These are phyloP conservation scores for Mus pahari DNA, from an alignment of 2,113 vertebrate genomes.

Conservation along the genomic window DNA sequence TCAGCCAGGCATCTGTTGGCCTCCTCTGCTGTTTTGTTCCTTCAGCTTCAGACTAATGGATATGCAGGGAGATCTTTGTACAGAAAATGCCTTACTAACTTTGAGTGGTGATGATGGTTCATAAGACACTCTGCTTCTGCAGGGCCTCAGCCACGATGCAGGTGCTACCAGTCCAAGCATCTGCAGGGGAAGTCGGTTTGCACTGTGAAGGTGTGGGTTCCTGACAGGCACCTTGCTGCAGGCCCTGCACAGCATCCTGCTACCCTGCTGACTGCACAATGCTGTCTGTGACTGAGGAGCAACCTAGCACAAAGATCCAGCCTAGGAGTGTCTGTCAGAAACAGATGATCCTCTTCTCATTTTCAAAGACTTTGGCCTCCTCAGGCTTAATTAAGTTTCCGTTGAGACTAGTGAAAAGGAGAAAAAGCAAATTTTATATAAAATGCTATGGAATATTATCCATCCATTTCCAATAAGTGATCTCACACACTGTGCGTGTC, in stretches of 20 bases:
- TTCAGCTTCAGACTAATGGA: background rate
- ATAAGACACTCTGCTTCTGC: background rate
- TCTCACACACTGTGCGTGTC: background rate
- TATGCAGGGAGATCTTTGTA: background rate
- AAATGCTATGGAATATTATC: background rate
- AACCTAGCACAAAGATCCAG: accelerated
- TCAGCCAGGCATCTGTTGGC: background rate
- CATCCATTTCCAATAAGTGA: accelerated
- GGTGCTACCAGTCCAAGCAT: background rate
- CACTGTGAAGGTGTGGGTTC: background rate
- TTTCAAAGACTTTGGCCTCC: conserved; percentile 85
- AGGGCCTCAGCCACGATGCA: accelerated
- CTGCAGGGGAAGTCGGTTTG: background rate
- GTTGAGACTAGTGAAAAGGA: conserved; percentile 82
- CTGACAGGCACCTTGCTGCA: background rate
- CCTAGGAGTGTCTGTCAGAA: conserved; percentile 76
- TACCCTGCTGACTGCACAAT: background rate
- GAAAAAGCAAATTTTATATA: conserved; percentile 40
- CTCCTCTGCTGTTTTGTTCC: background rate
- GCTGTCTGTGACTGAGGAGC: accelerated
- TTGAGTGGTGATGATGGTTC: background rate
- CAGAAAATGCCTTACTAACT: background rate
- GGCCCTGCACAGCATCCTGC: background rate
- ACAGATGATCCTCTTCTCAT: conserved; percentile 85
- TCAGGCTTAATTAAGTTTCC: conserved; percentile 86